Percentiles rank a stretch among this genome's conserved stretches.
These are phyloP conservation scores for Delphinus delphis DNA, from an alignment of 2,113 vertebrate species.

Conservation along the genomic window DNA sequence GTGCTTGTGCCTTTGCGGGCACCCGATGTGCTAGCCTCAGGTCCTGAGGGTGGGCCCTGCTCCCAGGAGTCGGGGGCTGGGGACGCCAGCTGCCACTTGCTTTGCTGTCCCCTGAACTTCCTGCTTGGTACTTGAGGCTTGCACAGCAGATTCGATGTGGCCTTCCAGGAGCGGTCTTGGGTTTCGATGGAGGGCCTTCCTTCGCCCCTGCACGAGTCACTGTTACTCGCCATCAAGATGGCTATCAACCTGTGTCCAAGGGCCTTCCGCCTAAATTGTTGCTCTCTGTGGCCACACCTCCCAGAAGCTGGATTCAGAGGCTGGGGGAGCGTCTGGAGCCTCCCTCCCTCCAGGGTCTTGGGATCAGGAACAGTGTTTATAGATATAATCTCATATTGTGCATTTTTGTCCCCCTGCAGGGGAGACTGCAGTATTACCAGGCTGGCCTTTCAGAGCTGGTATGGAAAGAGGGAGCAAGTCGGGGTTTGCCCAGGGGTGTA, in stretches of 20 bases:
- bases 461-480: neutral
- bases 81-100: neutral
- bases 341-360: neutral
- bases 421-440: neutral
- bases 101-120: neutral
- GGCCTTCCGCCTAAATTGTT: neutral
- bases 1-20: neutral
- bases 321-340: neutral
- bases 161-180: neutral
- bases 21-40: neutral
- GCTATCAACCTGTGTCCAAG: neutral
- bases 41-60: neutral
- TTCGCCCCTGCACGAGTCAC: neutral
- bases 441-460: neutral
- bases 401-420: neutral
- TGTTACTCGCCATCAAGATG: neutral
- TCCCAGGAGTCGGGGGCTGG: neutral
- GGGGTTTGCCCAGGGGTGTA: neutral
- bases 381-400: neutral
- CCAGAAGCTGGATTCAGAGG: neutral
- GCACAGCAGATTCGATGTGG: neutral
- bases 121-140: neutral
- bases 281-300: neutral
- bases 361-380: neutral
- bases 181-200: neutral